These are phyloP conservation scores for Paramormyrops kingsleyae DNA, from an alignment of 2,113 vertebrate species.

Conservation along the genomic window DNA sequence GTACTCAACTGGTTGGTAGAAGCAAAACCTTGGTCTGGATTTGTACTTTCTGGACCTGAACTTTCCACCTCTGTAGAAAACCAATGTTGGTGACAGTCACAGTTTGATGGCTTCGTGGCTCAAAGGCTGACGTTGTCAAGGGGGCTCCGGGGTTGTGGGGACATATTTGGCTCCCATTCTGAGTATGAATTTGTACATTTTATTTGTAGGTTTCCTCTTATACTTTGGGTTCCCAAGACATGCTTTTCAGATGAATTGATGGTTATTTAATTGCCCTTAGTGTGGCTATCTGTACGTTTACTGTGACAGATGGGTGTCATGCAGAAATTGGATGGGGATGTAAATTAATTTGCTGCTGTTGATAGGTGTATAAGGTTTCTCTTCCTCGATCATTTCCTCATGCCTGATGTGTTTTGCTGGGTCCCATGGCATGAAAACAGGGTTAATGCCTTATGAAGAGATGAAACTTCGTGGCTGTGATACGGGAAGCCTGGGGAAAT, in stretches of 20 bases:
- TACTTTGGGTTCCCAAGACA: background rate
- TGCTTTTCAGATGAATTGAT: background rate
- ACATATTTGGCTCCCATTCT: background rate
- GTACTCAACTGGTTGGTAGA: no score
- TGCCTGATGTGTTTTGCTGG: background rate
- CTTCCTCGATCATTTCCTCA: background rate
- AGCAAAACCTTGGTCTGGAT: no score
- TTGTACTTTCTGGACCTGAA: no score
- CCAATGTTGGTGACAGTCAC: background rate
- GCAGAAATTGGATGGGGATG: background rate
- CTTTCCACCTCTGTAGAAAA: no score
- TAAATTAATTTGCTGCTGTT: background rate
- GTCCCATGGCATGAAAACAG: background rate
- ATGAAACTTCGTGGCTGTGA: background rate
- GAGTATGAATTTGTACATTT: background rate
- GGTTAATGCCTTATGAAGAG: background rate
- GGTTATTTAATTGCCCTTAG: background rate
- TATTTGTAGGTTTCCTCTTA: background rate
- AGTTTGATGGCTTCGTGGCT: background rate
- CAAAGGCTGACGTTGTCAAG: background rate
- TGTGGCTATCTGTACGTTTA: background rate
- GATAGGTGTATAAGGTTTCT: background rate
- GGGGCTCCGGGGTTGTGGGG: background rate
- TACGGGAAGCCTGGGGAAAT: background rate
- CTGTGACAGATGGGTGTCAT: background rate